Evolutionary conservation across 1,140 invertebrate species (phyloP).

Genomic region (Proctacanthus coquilletti): DNA sequence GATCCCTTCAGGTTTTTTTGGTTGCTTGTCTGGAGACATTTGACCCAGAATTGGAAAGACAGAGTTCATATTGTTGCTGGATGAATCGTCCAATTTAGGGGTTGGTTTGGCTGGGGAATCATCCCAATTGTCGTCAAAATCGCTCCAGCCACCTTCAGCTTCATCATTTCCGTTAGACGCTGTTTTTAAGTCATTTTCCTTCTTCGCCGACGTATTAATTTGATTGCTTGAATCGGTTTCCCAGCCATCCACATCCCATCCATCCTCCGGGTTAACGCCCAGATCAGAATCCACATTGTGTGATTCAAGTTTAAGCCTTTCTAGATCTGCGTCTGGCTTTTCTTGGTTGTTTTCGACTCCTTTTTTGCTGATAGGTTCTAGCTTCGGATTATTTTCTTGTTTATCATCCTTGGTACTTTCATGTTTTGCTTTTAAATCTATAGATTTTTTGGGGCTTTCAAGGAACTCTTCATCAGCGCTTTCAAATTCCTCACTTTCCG

Average conservation of each 20-base stretch:
- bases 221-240: background rate
- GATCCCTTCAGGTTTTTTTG: no score
- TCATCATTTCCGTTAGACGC: background rate
- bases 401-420: background rate
- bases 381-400: background rate
- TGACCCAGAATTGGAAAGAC: no score
- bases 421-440: background rate
- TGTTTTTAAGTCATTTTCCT: background rate
- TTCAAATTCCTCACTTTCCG: no score
- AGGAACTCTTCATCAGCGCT: no score
- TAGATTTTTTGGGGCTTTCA: constrained; percentile 2
- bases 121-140: background rate
- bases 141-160: background rate
- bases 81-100: background rate
- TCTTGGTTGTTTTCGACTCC: background rate
- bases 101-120: background rate
- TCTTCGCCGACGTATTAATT: background rate
- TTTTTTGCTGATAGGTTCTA: background rate
- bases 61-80: no score
- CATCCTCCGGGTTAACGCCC: background rate
- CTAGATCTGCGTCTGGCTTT: no score
- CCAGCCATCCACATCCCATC: background rate
- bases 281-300: background rate
- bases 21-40: no score
- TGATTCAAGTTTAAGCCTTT: no score